Evolutionary conservation across 1,140 invertebrate genomes (phyloP).

Genomic region (Potamilus streckersoni): DNA sequence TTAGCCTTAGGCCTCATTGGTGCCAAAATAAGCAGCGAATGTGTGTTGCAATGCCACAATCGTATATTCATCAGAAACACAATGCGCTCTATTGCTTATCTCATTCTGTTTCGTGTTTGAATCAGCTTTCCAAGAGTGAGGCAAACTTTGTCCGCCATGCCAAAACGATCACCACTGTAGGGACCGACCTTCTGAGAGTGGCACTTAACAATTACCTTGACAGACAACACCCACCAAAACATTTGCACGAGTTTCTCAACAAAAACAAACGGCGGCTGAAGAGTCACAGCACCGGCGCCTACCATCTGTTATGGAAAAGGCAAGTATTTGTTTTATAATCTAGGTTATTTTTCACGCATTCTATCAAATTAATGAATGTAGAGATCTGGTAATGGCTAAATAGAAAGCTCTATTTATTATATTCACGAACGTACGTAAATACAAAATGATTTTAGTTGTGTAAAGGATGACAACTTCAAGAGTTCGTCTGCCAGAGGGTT

Average conservation of each 20-base stretch:
- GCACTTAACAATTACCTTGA: conserved; percentile 23
- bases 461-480: no score
- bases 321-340: background rate
- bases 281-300: background rate
- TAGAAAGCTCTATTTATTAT: no score
- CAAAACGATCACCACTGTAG: conserved; percentile 17
- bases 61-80: background rate
- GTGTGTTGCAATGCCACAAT: background rate
- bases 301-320: conserved; percentile 18
- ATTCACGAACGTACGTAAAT: no score
- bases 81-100: background rate
- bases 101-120: background rate
- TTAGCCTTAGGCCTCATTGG: no score
- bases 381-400: background rate
- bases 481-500: no score
- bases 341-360: background rate
- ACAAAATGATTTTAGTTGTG: no score
- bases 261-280: conserved; percentile 18
- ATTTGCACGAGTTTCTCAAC: conserved; percentile 20
- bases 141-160: conserved; percentile 18
- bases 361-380: background rate
- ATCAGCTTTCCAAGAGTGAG: conserved; percentile 20
- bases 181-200: conserved; percentile 21
- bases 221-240: conserved; percentile 15
- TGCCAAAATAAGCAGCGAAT: background rate